phyloP scores from a whole-genome alignment of 2,888 invertebrate genomes.

The Apodemia zela region DNA sequence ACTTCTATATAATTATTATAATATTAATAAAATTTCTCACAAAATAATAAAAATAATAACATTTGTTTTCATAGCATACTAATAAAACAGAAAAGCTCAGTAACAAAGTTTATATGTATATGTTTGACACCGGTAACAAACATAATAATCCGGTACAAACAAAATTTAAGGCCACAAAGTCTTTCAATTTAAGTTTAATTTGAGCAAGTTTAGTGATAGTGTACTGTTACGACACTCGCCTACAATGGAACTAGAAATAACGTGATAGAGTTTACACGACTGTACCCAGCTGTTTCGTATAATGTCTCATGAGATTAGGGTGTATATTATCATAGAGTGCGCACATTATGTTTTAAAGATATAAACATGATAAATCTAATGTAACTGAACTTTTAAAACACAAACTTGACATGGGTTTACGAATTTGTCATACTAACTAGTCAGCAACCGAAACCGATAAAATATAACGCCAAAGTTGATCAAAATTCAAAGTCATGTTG shows the following conservation, averaged over 20 bases:
- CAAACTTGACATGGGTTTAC: too few species aligned
- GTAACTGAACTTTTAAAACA: too few species aligned
- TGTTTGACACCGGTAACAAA: neutral
- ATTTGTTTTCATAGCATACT: too few species aligned
- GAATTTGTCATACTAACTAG: too few species aligned
- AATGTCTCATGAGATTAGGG: neutral
- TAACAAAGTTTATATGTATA: neutral
- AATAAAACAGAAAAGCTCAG: neutral
- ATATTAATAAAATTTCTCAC: too few species aligned
- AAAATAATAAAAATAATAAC: too few species aligned
- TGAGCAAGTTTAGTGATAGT: slow-evolving; percentile 20
- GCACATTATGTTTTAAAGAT: neutral
- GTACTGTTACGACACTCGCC: slow-evolving; percentile 24
- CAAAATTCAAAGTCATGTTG: too few species aligned
- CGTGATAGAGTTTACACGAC: slow-evolving; percentile 50
- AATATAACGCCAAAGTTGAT: too few species aligned
- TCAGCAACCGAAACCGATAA: too few species aligned
- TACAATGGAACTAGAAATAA: slow-evolving; percentile 56
- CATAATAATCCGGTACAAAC: slow-evolving; percentile 4
- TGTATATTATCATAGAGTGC: neutral
- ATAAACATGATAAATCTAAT: slow-evolving; percentile 36
- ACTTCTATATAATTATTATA: too few species aligned
- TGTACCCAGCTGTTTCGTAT: slow-evolving; percentile 52
- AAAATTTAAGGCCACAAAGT: slow-evolving; percentile 26
- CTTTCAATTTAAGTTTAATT: slow-evolving; percentile 29